These are phyloP conservation scores for Lophochroa leadbeateri DNA, from an alignment of 2,113 vertebrate genomes.

Conservation along the genomic window DNA sequence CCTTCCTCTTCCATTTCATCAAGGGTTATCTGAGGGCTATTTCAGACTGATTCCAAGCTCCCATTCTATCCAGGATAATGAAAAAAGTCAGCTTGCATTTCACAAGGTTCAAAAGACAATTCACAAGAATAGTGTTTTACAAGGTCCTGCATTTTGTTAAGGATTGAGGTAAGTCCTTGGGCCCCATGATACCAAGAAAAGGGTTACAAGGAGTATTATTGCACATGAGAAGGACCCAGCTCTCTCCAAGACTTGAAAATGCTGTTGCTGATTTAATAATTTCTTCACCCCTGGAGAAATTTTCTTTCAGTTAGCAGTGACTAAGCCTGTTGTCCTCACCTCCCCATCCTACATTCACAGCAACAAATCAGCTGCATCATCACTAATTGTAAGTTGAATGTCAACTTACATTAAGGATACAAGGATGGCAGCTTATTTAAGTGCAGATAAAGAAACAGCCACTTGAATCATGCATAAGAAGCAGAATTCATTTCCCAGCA, in stretches of 20 bases:
- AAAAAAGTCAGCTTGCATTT: background rate
- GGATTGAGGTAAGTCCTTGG: background rate
- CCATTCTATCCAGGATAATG: background rate
- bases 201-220: background rate
- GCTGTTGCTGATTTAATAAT: background rate
- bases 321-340: background rate
- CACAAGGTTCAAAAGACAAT: background rate
- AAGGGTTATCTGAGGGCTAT: background rate
- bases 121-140: background rate
- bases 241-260: background rate
- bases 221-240: background rate
- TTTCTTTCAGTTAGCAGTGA: background rate
- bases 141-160: background rate
- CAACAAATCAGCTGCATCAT: background rate
- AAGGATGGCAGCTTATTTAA: constrained; percentile 55
- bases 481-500: constrained; percentile 4
- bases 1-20: background rate
- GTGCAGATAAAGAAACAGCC: constrained; percentile 12
- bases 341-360: background rate
- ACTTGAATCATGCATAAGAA: constrained; percentile 24
- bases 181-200: background rate
- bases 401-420: background rate
- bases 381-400: background rate
- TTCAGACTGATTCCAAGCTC: background rate
- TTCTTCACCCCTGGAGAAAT: background rate